These are phyloP conservation scores for Scatophagus argus DNA, from an alignment of 2,113 vertebrate species.

Conservation along the genomic window DNA sequence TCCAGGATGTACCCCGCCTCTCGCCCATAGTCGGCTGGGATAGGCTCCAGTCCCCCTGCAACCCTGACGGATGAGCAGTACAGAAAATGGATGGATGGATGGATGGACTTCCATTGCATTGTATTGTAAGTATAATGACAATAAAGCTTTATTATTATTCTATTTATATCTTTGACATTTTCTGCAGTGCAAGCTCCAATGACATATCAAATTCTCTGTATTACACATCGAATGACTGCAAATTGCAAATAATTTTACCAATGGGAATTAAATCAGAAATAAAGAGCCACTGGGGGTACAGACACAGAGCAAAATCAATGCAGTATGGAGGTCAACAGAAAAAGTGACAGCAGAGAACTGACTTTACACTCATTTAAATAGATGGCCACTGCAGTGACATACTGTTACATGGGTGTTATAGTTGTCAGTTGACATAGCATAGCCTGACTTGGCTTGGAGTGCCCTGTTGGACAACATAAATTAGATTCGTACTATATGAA, in stretches of 20 bases:
- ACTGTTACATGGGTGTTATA: not conserved
- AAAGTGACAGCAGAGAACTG: not conserved
- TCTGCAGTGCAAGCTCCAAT: not conserved
- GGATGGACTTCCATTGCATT: too few species aligned
- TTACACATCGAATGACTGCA: not conserved
- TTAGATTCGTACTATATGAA: not conserved
- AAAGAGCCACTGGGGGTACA: constrained; percentile 2
- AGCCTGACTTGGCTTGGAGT: not conserved
- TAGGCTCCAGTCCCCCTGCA: too few species aligned
- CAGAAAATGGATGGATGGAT: too few species aligned
- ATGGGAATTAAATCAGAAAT: not conserved
- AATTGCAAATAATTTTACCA: not conserved
- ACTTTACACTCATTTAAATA: constrained; percentile 1
- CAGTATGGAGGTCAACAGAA: too few species aligned
- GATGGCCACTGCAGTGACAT: not conserved
- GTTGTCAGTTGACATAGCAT: not conserved
- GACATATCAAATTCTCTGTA: not conserved
- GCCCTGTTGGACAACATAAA: not conserved
- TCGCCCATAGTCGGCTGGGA: too few species aligned
- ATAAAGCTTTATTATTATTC: too few species aligned
- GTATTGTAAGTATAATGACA: too few species aligned
- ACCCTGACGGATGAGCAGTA: too few species aligned
- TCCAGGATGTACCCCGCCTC: too few species aligned
- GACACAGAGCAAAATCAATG: constrained; percentile 1
- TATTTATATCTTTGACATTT: not conserved